Evolutionary conservation across 2,797 vertebrate genomes (phyloP).

Genomic region (Nannoperca obscura): DNA sequence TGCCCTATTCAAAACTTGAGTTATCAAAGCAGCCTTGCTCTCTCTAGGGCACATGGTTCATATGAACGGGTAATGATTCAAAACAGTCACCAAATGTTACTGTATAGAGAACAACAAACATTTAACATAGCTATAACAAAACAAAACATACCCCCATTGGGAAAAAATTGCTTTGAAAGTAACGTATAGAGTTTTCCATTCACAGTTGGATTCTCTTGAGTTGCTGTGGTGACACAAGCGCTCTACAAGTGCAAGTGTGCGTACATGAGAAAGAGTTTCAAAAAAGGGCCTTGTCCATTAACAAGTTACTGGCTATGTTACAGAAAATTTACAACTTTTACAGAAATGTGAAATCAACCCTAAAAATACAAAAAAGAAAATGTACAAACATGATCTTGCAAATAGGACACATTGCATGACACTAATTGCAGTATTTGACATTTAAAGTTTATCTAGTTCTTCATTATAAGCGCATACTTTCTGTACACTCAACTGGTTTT

Average conservation of each 20-base stretch:
- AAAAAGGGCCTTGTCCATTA: slow-evolving; percentile 77
- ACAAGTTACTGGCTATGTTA: slow-evolving; percentile 69
- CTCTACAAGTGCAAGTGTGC: slow-evolving; percentile 70
- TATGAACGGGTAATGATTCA: slow-evolving; percentile 42
- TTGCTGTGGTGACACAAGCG: slow-evolving; percentile 55
- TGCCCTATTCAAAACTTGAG: slow-evolving; percentile 7
- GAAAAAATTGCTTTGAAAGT: slow-evolving; percentile 34
- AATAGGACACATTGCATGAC: slow-evolving; percentile 61
- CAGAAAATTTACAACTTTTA: slow-evolving; percentile 74
- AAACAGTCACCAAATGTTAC: slow-evolving; percentile 38
- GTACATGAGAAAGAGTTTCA: slow-evolving; percentile 59
- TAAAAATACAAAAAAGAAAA: slow-evolving; percentile 74
- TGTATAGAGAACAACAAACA: slow-evolving; percentile 40
- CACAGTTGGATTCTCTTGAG: slow-evolving; percentile 67
- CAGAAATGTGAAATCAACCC: slow-evolving; percentile 71
- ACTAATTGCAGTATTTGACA: slow-evolving; percentile 46
- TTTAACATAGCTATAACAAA: slow-evolving; percentile 26
- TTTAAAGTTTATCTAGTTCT: slow-evolving; percentile 41
- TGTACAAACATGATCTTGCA: slow-evolving; percentile 69
- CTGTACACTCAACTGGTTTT: slow-evolving; percentile 68
- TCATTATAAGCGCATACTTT: slow-evolving; percentile 52
- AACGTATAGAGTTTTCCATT: slow-evolving; percentile 61
- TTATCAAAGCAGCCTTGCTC: slow-evolving; percentile 28
- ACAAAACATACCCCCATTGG: slow-evolving; percentile 15
- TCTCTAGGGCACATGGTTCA: slow-evolving; percentile 19